Percentiles rank a stretch among this genome's conserved stretches.
Conservation (phyloP, 1,140 invertebrate genomes). For the Penaeus japonicus region DNA sequence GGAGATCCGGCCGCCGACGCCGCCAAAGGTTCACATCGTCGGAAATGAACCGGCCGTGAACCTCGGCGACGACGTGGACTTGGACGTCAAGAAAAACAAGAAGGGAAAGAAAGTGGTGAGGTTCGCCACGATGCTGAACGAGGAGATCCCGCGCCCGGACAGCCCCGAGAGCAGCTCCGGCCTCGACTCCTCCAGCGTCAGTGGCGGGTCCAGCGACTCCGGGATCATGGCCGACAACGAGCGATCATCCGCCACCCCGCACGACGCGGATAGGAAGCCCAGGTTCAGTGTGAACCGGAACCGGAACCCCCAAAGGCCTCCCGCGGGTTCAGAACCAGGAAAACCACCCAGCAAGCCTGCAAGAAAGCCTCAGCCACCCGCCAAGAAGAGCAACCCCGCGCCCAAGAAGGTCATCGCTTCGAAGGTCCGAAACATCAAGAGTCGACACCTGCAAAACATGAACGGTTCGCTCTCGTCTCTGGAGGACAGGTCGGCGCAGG, state of each 20-base stretch:
- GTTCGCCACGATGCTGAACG: constrained; percentile 37
- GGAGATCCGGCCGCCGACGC: constrained; percentile 43
- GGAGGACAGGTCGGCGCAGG: background rate
- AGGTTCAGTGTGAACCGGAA: background rate
- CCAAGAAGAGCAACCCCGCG: background rate
- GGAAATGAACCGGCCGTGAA: constrained; percentile 42
- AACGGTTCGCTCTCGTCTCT: background rate
- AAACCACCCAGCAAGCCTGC: background rate
- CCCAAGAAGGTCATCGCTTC: background rate
- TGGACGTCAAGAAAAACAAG: background rate
- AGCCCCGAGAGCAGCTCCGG: constrained; percentile 13
- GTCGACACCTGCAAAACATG: constrained; percentile 38
- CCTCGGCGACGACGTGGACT: constrained; percentile 15
- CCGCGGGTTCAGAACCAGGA: background rate
- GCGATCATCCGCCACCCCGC: background rate
- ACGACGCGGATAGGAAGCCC: background rate
- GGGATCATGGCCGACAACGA: constrained; percentile 44
- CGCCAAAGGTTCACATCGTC: constrained; percentile 19
- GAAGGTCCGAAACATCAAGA: constrained; percentile 45
- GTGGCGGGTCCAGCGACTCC: constrained; percentile 37
- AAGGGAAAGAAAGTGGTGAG: constrained; percentile 47
- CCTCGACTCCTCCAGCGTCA: constrained; percentile 37
- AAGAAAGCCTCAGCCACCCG: background rate
- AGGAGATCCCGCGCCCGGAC: constrained; percentile 27
- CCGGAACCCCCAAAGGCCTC: too few species aligned